Percentiles rank a stretch among this genome's conserved stretches.
phyloP scores from a whole-genome alignment of 2,113 vertebrate species.

The Telmatochromis sp. region DNA sequence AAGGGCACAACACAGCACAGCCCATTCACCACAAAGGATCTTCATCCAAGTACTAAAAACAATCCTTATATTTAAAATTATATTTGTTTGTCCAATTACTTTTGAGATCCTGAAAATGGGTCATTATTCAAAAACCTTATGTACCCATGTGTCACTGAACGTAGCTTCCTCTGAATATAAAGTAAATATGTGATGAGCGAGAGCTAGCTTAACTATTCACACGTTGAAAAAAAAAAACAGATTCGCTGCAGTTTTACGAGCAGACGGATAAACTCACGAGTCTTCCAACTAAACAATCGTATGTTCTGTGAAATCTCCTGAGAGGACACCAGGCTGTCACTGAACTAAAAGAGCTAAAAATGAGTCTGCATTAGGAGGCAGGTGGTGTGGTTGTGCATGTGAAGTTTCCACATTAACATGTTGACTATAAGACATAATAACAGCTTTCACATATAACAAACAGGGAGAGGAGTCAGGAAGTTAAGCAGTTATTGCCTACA shows the following conservation, averaged over 20 bases:
- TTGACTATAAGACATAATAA: background rate
- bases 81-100: background rate
- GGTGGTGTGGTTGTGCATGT: background rate
- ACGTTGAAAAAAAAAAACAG: rapidly evolving
- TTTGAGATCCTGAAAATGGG: background rate
- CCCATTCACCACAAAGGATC: background rate
- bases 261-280: background rate
- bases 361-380: background rate
- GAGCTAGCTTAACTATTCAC: background rate
- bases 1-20: background rate
- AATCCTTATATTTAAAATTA: background rate
- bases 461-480: background rate
- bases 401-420: background rate
- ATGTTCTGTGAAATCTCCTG: background rate
- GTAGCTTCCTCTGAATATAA: background rate
- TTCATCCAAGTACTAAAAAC: background rate
- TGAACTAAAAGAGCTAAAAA: background rate
- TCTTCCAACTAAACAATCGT: background rate
- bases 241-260: background rate
- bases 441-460: background rate
- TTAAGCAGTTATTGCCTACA: background rate
- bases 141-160: background rate
- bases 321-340: background rate
- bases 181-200: background rate
- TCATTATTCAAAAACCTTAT: background rate